Conservation (phyloP, 1,140 invertebrate species). For the Rhagoletis zephyria region DNA sequence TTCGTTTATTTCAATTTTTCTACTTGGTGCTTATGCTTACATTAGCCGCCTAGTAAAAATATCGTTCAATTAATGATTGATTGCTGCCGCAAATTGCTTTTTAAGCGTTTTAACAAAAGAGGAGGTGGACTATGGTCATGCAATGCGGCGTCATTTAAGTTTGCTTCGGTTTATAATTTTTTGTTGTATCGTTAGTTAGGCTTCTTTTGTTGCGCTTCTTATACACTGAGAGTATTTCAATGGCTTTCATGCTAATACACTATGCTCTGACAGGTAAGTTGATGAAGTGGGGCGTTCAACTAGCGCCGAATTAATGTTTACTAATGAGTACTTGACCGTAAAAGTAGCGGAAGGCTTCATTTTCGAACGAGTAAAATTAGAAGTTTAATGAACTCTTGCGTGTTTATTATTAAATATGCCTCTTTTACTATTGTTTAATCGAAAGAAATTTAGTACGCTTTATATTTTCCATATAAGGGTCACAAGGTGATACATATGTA, state of each 20-base stretch:
- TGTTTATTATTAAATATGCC: too few species aligned
- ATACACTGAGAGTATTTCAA: neutral
- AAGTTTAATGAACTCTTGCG: neutral
- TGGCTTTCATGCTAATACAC: conserved; percentile 5
- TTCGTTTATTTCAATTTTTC: neutral
- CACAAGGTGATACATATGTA: too few species aligned
- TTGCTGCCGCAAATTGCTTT: conserved; percentile 44
- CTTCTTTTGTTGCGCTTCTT: neutral
- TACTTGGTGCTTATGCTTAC: neutral
- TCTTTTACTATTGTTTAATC: too few species aligned
- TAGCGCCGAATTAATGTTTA: conserved; percentile 25
- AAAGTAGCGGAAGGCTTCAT: neutral
- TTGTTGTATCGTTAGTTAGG: neutral
- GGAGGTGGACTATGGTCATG: neutral
- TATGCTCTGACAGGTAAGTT: neutral
- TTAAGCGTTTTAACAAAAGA: conserved; percentile 20
- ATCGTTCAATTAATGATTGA: conserved; percentile 43
- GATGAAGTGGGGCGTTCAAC: conserved; percentile 7
- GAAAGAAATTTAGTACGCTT: too few species aligned
- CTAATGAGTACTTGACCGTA: neutral
- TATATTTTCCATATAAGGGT: too few species aligned
- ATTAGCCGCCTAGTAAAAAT: neutral
- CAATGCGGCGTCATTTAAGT: neutral
- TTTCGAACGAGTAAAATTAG: neutral
- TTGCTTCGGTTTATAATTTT: too few species aligned